Conservation (phyloP, 2,888 invertebrate genomes). For the Mesorhabditis spiculigera region DNA sequence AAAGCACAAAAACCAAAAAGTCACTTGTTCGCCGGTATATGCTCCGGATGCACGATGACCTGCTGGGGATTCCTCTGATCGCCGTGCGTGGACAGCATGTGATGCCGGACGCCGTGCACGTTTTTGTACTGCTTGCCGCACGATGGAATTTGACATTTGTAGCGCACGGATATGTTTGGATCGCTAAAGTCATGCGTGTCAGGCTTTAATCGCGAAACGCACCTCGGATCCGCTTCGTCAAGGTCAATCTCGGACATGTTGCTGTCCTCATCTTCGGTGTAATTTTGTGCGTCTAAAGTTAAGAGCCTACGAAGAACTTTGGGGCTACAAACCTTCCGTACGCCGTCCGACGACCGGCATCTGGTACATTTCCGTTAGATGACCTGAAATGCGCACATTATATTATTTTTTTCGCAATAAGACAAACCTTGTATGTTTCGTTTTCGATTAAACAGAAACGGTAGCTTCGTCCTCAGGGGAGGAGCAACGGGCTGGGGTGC, state of each 20-base stretch:
- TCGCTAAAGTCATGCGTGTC: slow-evolving; percentile 8
- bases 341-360: background rate
- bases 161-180: slow-evolving; percentile 20
- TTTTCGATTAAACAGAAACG: background rate
- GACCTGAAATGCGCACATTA: background rate
- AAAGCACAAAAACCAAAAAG: background rate
- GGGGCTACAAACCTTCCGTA: too few relatives aligned
- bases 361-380: background rate
- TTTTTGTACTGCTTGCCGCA: slow-evolving; percentile 32
- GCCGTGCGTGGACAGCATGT: background rate
- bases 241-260: background rate
- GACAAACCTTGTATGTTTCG: background rate
- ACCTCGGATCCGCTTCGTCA: slow-evolving; percentile 3
- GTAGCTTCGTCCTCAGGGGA: background rate
- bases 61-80: background rate
- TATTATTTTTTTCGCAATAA: background rate
- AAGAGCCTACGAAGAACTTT: background rate
- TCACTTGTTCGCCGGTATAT: background rate
- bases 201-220: too few relatives aligned
- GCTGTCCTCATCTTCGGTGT: background rate
- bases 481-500: background rate
- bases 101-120: slow-evolving; percentile 6
- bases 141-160: slow-evolving; percentile 23
- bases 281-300: background rate
- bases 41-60: background rate